Base-by-base conservation (phyloP, 30 jellyfish, hydroid and myxozoan genomes). In the Morbakka virulenta region DNA sequence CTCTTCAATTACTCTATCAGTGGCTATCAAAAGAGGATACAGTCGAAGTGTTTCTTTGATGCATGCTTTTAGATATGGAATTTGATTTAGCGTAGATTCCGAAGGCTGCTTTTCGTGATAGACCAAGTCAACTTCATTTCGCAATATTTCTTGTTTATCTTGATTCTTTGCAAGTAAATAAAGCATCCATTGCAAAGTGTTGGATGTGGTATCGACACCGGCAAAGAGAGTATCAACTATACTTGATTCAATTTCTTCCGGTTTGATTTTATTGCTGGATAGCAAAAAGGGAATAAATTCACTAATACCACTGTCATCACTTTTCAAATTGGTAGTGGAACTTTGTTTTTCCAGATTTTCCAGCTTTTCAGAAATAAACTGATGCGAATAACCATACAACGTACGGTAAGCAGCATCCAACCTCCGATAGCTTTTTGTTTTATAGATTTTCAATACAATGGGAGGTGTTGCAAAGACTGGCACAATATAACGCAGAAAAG, bases 121-220 rank as follows among this genome's bases (percentile, higher is more conserved):
- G 26, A 29, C 81, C 0, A 17, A 32, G 26, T 12, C 17, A n/a
- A 73, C 66, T 47, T 83, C 95, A 0, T 64, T 75, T 28, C 84
- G 53, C 62, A 83, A 41, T 27, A 77, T 72, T 26, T 70, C 3
- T 24, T 69, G 88, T n/a, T 36, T 81, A 2, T 83, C 79, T 17
- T 88, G 95, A 32, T 83, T 50, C 30, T 83, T 83, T 0, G 88
- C 83, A 34, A 83, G 28, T 30, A 31, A 28, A 36, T 83, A 83
- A 66, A 83, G 64, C 83, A 74, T 67, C 95, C 95, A 83, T 33
- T 52, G 88, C 95, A 83, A 72, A 29, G 95, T 83, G 57, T 83
- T 83, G 1, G 95, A 83, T 0, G 95, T 83, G 6, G 95, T 83
- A 41, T 83, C 95, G 3, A 83, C 95, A 27, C 95, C 95, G 4